Evolutionary conservation across 1,140 invertebrate genomes (phyloP), one percentile per base, ranked within the genome.

Genomic region (Arctopsyche grandis): DNA sequence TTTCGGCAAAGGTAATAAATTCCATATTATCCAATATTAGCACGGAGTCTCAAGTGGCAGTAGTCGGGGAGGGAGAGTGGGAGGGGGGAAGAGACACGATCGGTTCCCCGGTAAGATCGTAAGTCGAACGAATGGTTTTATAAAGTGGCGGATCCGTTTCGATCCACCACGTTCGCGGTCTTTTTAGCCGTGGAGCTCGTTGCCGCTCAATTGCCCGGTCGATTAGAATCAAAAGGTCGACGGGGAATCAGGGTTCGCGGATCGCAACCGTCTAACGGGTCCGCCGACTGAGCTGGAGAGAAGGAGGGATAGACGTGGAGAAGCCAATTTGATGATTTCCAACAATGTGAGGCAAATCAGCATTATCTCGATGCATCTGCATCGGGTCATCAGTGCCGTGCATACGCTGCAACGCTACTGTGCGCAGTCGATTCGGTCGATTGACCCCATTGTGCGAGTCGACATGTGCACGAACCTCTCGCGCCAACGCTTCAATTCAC

Each of bases 391-490:
- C 58, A 16, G 58, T 52, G 48, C 48, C 48, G 48, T 52, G 48
- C 48, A 52, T 52, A 52, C n/a, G 56, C 56, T 9, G 56, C 56
- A 9, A 60, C 56, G 29, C 29, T 38, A 38, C 56, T 16, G 56
- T 21, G 56, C 19, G 56, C 56, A 19, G 1, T 19, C 56, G 56
- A 19, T 60, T 60, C 56, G 56, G 56, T 60, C 56, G 56, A 60
- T 60, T 21, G 56, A 60, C 56, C 14, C 56, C 56, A 60, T 60
- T 60, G 56, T 60, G 56, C 56, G 29, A 38, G 29, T 38, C 29
- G 29, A 38, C 29, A 38, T 38, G 29, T 38, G 29, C 29, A 38
- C 29, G 29, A 38, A 38, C 29, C 29, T 38, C 29, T 38, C 29
- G 29, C 29, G 29, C 29, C 29, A 38, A 38, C 7, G 29, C 3